Base-by-base conservation (phyloP, 64 coral and sea anemone species). In the Pachyseris speciosa region DNA sequence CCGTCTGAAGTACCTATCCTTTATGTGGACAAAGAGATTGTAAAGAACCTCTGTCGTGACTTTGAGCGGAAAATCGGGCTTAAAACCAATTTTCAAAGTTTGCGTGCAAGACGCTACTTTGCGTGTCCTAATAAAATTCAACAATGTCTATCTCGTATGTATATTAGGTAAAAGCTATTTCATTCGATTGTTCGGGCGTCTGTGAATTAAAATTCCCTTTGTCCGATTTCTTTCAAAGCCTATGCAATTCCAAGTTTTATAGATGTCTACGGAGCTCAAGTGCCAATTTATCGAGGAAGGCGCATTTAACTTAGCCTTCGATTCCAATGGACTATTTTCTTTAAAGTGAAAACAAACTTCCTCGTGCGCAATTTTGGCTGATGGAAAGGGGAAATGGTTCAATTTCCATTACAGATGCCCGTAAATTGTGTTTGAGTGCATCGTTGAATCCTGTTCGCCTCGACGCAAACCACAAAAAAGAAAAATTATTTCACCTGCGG, bases 141-240 rank as follows among this genome's bases (percentile, higher is more conserved):
- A 86, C 95, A 93, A 70, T 93, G 95, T 97, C 95, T 97, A 78
- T 58, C 20, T 66, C 88, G 77, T 97, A 97, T 97, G 95, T 87
- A 97, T 93, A 97, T 97, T 83, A 80, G 89, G 36, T 84, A 47
- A 74, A 87, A 66, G 65, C 79, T 90, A 97, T 97, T 97, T 94
- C 43, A 45, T 37, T 74, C 69, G 78, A 90, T 94, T 90, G 92
- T 84, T 94, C 67, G 64, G n/a, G 22, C 69, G 92, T 94, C 92
- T 94, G 77, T 17, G 11, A 33, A 61, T 81, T 81, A 19, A 81
- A 81, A 61, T 63, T 81, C 53, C 27, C 77, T 61, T 81, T 81
- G 77, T 81, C 77, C 51, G 17, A 61, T 31, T 34, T 19, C 37
- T 63, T 60, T 40, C 9, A 55, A 78, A 78, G n/a, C 40, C 11